phyloP scores from a whole-genome alignment of 2,113 vertebrate species.

The Crotalus helleri region DNA sequence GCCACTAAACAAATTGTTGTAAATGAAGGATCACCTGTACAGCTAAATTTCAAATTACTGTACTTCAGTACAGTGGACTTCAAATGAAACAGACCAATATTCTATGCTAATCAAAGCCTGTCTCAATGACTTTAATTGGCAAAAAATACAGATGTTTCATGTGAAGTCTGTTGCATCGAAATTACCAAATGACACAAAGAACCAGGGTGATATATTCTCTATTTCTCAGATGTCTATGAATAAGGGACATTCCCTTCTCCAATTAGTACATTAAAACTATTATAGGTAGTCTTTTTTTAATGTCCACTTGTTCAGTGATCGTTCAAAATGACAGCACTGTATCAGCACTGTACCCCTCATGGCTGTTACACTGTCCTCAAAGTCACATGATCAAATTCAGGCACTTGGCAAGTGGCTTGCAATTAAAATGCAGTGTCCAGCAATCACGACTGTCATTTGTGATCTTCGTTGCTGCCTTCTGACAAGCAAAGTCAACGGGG shows the following conservation, averaged over 20 bases:
- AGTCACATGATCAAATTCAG: background rate
- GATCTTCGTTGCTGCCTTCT: background rate
- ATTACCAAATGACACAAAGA: background rate
- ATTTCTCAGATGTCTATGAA: background rate
- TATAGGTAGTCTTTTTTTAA: background rate
- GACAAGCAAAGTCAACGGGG: background rate
- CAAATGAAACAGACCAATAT: background rate
- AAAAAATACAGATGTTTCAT: background rate
- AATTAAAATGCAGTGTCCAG: background rate
- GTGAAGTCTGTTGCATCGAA: background rate
- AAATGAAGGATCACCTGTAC: too few relatives aligned
- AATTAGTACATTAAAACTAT: background rate
- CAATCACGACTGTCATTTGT: background rate
- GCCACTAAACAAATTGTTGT: too few relatives aligned
- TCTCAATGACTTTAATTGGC: background rate
- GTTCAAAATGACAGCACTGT: background rate
- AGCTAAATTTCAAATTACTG: background rate
- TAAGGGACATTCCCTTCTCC: background rate
- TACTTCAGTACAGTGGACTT: background rate
- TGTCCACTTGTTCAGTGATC: background rate
- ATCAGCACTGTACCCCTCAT: too few relatives aligned
- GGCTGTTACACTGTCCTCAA: background rate
- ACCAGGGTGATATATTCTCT: background rate
- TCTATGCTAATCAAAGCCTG: background rate
- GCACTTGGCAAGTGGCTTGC: background rate